Percentiles rank a stretch among this genome's conserved stretches.
These are phyloP conservation scores for Oscheius sp. DNA, from an alignment of 2,888 invertebrate genomes.

Conservation along the genomic window DNA sequence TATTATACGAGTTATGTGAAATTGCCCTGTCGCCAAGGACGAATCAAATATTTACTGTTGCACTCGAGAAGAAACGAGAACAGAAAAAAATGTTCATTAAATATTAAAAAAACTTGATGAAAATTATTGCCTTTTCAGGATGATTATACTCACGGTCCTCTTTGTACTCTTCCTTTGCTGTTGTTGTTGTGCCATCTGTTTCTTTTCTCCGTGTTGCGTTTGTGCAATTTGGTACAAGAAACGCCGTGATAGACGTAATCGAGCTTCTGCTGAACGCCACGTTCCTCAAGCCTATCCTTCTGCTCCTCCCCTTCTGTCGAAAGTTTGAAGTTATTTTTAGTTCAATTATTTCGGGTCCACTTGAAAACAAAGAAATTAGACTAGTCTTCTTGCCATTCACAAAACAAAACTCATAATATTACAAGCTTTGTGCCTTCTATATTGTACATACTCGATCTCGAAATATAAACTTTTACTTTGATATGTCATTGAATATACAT, in stretches of 20 bases:
- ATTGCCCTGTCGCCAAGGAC: too few relatives aligned
- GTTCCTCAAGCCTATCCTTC: conserved; percentile 17
- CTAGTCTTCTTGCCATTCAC: not conserved
- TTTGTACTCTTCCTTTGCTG: conserved; percentile 46
- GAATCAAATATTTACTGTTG: too few relatives aligned
- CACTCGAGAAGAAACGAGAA: too few relatives aligned
- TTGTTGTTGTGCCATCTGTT: conserved; percentile 55
- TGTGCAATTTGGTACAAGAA: conserved; percentile 40
- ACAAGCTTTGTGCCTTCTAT: not conserved
- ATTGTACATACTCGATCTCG: too few relatives aligned
- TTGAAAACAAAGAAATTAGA: not conserved
- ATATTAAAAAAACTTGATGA: too few relatives aligned
- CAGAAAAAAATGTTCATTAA: too few relatives aligned
- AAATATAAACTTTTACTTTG: too few relatives aligned
- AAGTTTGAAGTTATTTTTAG: not conserved
- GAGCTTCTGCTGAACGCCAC: conserved; percentile 8
- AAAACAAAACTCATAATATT: not conserved
- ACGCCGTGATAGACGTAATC: conserved; percentile 13
- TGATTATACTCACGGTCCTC: conserved; percentile 53
- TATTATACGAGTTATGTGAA: too few relatives aligned
- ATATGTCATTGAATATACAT: not conserved
- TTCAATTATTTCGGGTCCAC: not conserved
- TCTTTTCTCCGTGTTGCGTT: conserved; percentile 54
- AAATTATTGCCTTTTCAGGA: too few relatives aligned
- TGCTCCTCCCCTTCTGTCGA: conserved; percentile 19